Evolutionary conservation across 30 jellyfish, hydroid and myxozoan species (phyloP).

Genomic region (Turritopsis dohrnii): DNA sequence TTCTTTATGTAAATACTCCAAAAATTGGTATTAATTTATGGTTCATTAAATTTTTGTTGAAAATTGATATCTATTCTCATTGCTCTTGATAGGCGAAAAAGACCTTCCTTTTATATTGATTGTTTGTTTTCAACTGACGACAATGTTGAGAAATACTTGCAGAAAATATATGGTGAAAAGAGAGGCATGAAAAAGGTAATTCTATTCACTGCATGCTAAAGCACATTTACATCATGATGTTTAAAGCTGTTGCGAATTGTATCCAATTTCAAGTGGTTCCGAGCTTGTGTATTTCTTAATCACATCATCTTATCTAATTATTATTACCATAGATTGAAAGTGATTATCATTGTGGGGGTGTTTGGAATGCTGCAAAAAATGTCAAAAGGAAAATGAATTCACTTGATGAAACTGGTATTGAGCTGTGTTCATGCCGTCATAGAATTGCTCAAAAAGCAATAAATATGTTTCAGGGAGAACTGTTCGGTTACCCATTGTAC

Average conservation of each 20-base stretch:
- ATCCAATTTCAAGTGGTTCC: too few species aligned
- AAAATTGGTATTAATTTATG: too few species aligned
- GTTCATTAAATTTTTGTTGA: too few species aligned
- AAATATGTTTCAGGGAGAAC: conserved; percentile 35
- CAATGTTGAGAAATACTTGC: background rate
- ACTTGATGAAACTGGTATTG: conserved; percentile 40
- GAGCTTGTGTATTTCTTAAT: too few species aligned
- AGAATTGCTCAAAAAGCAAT: conserved; percentile 32
- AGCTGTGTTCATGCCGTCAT: conserved; percentile 31
- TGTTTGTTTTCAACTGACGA: background rate
- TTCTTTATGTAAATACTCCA: too few species aligned
- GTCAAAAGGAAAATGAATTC: background rate
- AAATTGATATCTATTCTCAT: too few species aligned
- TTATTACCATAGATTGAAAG: background rate
- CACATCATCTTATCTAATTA: too few species aligned
- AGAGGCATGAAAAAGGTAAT: background rate
- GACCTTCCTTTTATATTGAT: background rate
- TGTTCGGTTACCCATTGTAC: conserved; percentile 35
- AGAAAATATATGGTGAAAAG: background rate
- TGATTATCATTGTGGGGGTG: conserved; percentile 31
- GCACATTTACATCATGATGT: background rate
- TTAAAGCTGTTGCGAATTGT: background rate
- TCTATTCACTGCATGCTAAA: background rate
- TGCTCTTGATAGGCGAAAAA: background rate
- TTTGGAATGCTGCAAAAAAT: conserved; percentile 41